These are phyloP conservation scores for Trichoplax adhaerens DNA, from an alignment of 37 sponge, comb jelly and placozoan genomes.

Conservation along the genomic window DNA sequence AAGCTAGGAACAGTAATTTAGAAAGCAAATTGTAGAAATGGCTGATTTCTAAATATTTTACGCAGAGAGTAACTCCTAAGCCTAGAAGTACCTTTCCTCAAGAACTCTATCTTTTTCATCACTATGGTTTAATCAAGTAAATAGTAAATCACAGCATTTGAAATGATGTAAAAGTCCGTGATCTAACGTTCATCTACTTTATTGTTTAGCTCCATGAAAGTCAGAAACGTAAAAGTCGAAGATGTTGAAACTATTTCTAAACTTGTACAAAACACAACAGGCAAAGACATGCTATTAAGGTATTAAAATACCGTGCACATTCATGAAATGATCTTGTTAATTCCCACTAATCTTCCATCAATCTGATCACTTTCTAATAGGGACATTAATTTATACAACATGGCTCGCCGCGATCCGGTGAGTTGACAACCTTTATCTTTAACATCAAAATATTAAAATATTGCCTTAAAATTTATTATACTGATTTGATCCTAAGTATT, in stretches of 20 bases:
- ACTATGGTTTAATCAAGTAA: constrained; percentile 48
- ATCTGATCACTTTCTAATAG: constrained; percentile 1
- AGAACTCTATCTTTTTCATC: constrained; percentile 74
- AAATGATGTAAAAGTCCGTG: constrained; percentile 3
- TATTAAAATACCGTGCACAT: too few species aligned
- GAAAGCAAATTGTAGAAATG: constrained; percentile 11
- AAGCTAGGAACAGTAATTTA: not conserved
- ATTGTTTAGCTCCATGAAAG: constrained; percentile 12
- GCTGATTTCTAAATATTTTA: not conserved
- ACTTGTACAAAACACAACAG: constrained; percentile 7
- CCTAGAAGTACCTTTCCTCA: constrained; percentile 38
- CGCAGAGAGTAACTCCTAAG: constrained; percentile 45
- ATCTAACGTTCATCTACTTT: constrained; percentile 3
- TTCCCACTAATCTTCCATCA: too few species aligned
- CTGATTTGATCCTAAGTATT: too few species aligned
- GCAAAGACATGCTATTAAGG: too few species aligned
- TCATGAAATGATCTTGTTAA: too few species aligned
- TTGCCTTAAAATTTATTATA: too few species aligned
- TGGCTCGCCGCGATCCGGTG: constrained; percentile 27
- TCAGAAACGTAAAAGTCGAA: not conserved
- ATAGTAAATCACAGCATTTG: constrained; percentile 8
- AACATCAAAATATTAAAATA: too few species aligned
- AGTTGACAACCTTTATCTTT: too few species aligned
- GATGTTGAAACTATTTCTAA: constrained; percentile 13
- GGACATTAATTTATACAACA: constrained; percentile 40